Percentiles rank a stretch among this genome's conserved stretches.
Conservation (phyloP, 2,888 invertebrate genomes). For the Drosophila kokeensis region DNA sequence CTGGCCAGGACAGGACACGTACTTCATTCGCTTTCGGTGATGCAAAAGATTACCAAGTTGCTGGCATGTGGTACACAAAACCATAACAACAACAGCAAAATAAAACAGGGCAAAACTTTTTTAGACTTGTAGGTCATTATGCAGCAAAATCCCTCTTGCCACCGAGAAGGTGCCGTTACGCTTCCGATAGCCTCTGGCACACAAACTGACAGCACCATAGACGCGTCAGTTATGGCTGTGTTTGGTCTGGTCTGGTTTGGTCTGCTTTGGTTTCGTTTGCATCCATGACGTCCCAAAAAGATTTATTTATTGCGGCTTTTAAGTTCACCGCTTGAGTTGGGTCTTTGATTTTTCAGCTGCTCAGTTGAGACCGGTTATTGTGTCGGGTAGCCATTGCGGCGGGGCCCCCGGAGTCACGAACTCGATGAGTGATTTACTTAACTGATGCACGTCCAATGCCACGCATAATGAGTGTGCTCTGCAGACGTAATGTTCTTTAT, state of each 20-base stretch:
- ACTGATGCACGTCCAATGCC: constrained; percentile 62
- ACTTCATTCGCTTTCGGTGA: constrained; percentile 76
- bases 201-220: constrained; percentile 65
- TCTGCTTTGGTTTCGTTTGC: constrained; percentile 31
- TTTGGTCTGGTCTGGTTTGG: not conserved
- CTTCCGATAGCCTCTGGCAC: constrained; percentile 57
- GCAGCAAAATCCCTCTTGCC: constrained; percentile 49
- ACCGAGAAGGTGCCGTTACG: constrained; percentile 38
- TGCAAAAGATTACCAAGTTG: constrained; percentile 79
- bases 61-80: constrained; percentile 60
- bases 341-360: constrained; percentile 48
- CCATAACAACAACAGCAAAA: constrained; percentile 10
- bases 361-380: constrained; percentile 28
- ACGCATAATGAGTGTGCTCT: constrained; percentile 43
- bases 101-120: constrained; percentile 32
- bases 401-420: constrained; percentile 43
- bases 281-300: constrained; percentile 64
- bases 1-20: constrained; percentile 54
- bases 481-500: constrained; percentile 15
- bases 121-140: constrained; percentile 77
- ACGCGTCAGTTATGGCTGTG: constrained; percentile 54
- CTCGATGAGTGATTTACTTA: constrained; percentile 62
- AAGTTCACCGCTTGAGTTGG: constrained; percentile 61
- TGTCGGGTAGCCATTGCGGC: constrained; percentile 19
- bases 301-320: constrained; percentile 79